phyloP scores from a whole-genome alignment of 2,888 invertebrate genomes.

The Pollenia griseotomentosa region DNA sequence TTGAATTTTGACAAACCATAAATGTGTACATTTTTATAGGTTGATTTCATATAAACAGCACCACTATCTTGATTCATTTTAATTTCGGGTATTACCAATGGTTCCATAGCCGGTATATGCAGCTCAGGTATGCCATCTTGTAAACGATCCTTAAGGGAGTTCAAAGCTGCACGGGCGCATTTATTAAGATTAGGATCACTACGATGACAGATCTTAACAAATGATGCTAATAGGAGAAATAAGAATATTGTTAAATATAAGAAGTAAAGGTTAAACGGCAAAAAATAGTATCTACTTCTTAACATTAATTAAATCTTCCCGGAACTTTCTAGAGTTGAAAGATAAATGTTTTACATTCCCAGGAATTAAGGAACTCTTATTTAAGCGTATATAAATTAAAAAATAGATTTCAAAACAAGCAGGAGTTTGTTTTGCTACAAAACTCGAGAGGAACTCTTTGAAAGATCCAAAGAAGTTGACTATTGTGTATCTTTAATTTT shows the following conservation, averaged over 20 bases:
- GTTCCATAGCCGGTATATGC: conserved; percentile 89
- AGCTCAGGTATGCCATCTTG: conserved; percentile 88
- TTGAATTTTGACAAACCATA: conserved; percentile 87
- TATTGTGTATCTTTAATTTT: too few relatives aligned
- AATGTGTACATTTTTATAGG: conserved; percentile 87
- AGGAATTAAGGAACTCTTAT: too few relatives aligned
- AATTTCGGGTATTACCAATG: conserved; percentile 88
- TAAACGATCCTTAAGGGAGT: conserved; percentile 86
- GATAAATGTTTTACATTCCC: too few relatives aligned
- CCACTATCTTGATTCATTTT: conserved; percentile 89
- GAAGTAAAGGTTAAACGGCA: neutral
- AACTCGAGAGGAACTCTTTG: too few relatives aligned
- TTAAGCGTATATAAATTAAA: too few relatives aligned
- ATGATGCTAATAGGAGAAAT: conserved; percentile 85
- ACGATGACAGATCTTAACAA: conserved; percentile 88
- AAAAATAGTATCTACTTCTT: neutral
- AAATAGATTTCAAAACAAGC: too few relatives aligned
- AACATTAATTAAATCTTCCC: too few relatives aligned
- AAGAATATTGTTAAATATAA: too few relatives aligned
- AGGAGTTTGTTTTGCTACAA: too few relatives aligned
- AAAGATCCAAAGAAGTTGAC: too few relatives aligned
- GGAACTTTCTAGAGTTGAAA: too few relatives aligned
- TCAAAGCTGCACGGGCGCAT: conserved; percentile 87
- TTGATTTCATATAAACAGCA: conserved; percentile 88
- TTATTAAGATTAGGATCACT: conserved; percentile 86